Conservation (phyloP, 2,888 invertebrate species). For the Lasioglossum lativentre region DNA sequence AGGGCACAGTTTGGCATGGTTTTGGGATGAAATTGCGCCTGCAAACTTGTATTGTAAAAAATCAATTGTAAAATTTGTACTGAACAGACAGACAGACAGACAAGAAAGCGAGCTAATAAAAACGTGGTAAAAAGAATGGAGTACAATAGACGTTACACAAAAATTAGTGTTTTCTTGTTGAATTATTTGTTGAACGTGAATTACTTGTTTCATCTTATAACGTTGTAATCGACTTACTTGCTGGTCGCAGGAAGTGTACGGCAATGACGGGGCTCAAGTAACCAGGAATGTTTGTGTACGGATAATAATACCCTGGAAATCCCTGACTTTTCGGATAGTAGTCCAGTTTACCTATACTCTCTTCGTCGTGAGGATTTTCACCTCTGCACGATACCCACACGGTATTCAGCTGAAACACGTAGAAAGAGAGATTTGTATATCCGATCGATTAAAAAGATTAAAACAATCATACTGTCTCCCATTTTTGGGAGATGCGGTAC, state of each 20-base stretch:
- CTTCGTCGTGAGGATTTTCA: constrained; percentile 95
- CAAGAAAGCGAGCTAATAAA: too few species aligned
- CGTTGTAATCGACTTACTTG: constrained; percentile 87
- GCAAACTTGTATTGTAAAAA: too few species aligned
- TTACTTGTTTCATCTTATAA: not conserved
- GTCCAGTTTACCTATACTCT: constrained; percentile 93
- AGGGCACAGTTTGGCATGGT: too few species aligned
- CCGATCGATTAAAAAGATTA: not conserved
- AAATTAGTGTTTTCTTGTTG: too few species aligned
- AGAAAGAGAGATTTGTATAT: not conserved
- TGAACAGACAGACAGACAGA: too few species aligned
- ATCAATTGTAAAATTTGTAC: too few species aligned
- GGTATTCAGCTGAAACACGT: constrained; percentile 89
- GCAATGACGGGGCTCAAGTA: constrained; percentile 96
- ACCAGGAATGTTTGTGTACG: constrained; percentile 93
- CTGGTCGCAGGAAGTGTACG: constrained; percentile 92
- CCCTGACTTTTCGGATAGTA: constrained; percentile 93
- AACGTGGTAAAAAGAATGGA: too few species aligned
- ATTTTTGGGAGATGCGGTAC: too few species aligned
- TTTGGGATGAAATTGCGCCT: too few species aligned
- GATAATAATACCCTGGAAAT: constrained; percentile 95
- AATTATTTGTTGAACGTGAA: too few species aligned
- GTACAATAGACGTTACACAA: too few species aligned
- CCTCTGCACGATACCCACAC: constrained; percentile 97
- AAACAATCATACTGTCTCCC: too few species aligned